phyloP scores from a whole-genome alignment of 2,888 invertebrate genomes.

The Bibio marci region DNA sequence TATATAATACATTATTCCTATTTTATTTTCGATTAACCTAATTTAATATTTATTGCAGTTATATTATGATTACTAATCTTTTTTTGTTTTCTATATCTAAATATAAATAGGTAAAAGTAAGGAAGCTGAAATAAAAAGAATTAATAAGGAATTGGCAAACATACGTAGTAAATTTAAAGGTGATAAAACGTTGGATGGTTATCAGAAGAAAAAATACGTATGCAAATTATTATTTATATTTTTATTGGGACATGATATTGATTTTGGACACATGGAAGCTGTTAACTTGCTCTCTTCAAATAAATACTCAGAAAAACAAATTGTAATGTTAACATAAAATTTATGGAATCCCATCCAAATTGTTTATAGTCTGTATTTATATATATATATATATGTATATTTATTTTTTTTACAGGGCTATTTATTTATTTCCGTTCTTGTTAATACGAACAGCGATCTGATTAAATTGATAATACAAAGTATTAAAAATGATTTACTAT shows the following conservation, averaged over 20 bases:
- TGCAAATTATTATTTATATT: slow-evolving; percentile 99
- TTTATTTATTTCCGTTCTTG: slow-evolving; percentile 97
- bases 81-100: no score
- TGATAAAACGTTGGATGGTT: slow-evolving; percentile 98
- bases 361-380: background rate
- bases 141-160: slow-evolving; percentile 98
- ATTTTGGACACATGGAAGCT: slow-evolving; percentile 99
- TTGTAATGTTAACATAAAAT: slow-evolving; percentile 66
- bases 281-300: slow-evolving; percentile 98
- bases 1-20: no score
- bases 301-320: slow-evolving; percentile 99
- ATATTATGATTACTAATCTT: no score
- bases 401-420: slow-evolving; percentile 59
- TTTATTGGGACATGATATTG: slow-evolving; percentile 97
- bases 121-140: slow-evolving; percentile 98
- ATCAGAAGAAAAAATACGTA: slow-evolving; percentile 99
- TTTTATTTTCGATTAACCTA: no score
- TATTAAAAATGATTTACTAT: slow-evolving; percentile 95
- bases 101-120: slow-evolving; percentile 85
- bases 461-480: slow-evolving; percentile 98
- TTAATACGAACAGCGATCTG: slow-evolving; percentile 96
- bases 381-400: background rate
- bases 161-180: slow-evolving; percentile 99
- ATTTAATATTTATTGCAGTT: no score
- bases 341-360: no score